Base-by-base conservation (phyloP, 2,113 vertebrate genomes). In the Antennarius striatus region DNA sequence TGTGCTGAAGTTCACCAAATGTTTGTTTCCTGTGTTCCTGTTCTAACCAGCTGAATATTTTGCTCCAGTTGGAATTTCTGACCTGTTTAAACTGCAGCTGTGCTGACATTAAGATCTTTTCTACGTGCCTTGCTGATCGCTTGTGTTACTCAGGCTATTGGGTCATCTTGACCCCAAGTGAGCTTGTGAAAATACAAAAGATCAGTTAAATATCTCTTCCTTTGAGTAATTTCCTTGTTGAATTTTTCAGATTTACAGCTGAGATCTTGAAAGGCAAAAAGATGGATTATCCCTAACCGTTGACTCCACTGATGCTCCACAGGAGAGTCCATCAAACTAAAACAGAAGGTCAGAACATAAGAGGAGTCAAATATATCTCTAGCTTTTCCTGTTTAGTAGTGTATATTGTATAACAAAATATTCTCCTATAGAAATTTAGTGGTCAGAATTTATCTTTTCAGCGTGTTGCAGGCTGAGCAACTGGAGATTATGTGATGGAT, bases 241-340 rank as follows among this genome's bases (percentile, higher is more conserved):
- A 10, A 17, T 4, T 6, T 15, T 47, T 32, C 3, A 54, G 49
- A 53, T 53, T 29, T 59, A 11, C 9, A 56, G 9, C 15, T 12
- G 10, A 17, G 29, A 32, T 47, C 10, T 54, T 62, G 58, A 71
- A 55, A 39, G 46, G 6, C 22, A 29, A 32, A 61, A 28, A 15
- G 36, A n/a, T 50, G 14, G 2, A 52, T 46, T 57, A n/a, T 28
- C 52, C 12, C 22, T 1, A 6, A 47, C 40, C 4, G 1, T 5
- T 30, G 29, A 15, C 4, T 5, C 10, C 22, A 16, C 16, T 13
- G 36, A 50, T 42, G n/a, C 40, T 15, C 29, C 17, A 40, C 40
- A 47, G 40, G 1, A 46, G 36, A 52, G 68, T 42, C 48, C 50
- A 56, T 47, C 30, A 6, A 43, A 17, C 63, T 32, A 42, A 30